Base-by-base conservation (phyloP, 2,888 invertebrate genomes). In the Drosophila colorata region DNA sequence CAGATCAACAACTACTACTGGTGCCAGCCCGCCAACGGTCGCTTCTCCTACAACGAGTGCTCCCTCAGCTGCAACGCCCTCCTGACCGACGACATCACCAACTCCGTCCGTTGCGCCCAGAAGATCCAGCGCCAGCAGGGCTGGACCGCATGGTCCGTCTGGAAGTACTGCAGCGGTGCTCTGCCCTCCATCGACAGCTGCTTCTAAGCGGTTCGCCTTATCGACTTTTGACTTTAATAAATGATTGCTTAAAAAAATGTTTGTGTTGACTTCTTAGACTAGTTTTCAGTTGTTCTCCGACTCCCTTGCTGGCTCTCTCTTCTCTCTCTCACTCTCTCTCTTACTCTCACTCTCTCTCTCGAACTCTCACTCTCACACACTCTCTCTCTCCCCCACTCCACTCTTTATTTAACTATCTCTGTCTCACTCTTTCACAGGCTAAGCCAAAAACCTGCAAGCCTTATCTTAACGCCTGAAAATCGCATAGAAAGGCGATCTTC, bases 1-100 rank as follows among this genome's bases (percentile, higher is more conserved):
- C 91, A 91, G 74, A 89, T 91, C 44, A 91, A 91, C 66, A 79
- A 91, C 57, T 69, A 68, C 16, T 91, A 86, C 64, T 91, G 91
- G 91, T 91, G 91, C 56, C 65, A 85, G 33, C 78, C 87, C 1
- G n/a, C 68, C 1, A 76, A 58, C 40, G 79, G 81, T 81, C 89
- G 4, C 58, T 81, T 76, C 69, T 88, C 90, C 48, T 83, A 78
- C 69, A 91, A 91, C n/a, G 85, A 69, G 13, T 91, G 91, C 46
- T 35, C 57, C 0, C 20, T 86, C 2, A 60, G 61, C 8, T 91
- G 91, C 67, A 68, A 69, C 43, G 74, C 56, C 4, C 58, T 91
- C 33, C 57, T 90, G 1, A 74, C 78, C 13, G 88, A 90, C 38
- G 74, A 90, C 49, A 90, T 91, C 33, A 43, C 69, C 28, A 66